Evolutionary conservation across 2,888 invertebrate species (phyloP).

Genomic region (Dyspetes luteomarginatus): DNA sequence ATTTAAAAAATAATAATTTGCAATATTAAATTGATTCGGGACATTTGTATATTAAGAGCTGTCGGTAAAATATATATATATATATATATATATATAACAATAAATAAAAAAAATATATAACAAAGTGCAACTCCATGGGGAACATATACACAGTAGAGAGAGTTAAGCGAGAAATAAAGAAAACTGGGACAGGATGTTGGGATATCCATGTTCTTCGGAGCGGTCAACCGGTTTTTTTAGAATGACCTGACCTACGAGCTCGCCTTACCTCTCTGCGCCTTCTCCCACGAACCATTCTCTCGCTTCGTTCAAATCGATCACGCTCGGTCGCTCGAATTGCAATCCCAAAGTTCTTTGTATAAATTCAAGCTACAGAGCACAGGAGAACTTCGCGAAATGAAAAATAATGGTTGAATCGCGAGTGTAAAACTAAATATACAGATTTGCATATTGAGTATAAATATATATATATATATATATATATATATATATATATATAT

Average conservation of each 20-base stretch:
- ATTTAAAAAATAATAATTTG: too few relatives aligned
- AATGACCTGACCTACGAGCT: slow-evolving; percentile 61
- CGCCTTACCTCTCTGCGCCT: slow-evolving; percentile 6
- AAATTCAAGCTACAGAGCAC: slow-evolving; percentile 4
- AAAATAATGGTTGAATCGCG: slow-evolving; percentile 25
- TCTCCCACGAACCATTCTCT: slow-evolving; percentile 3
- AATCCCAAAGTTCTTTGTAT: slow-evolving; percentile 48
- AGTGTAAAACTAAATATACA: neutral
- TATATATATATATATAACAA: too few relatives aligned
- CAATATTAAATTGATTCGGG: too few relatives aligned
- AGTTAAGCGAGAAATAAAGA: slow-evolving; percentile 17
- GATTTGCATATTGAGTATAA: neutral
- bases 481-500: neutral
- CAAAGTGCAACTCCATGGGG: too few relatives aligned
- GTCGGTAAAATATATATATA: too few relatives aligned
- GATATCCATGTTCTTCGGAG: slow-evolving; percentile 53
- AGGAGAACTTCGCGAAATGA: slow-evolving; percentile 9
- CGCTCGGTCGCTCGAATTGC: slow-evolving; percentile 58
- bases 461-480: neutral
- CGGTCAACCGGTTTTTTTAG: slow-evolving; percentile 66
- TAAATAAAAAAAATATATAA: too few relatives aligned
- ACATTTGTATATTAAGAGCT: too few relatives aligned
- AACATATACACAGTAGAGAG: too few relatives aligned
- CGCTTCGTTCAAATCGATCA: slow-evolving; percentile 51
- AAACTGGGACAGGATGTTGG: slow-evolving; percentile 59